Evolutionary conservation across 2,113 vertebrate species (phyloP), one percentile per base, ranked within the genome.

Genomic region (Puntigrus tetrazona): DNA sequence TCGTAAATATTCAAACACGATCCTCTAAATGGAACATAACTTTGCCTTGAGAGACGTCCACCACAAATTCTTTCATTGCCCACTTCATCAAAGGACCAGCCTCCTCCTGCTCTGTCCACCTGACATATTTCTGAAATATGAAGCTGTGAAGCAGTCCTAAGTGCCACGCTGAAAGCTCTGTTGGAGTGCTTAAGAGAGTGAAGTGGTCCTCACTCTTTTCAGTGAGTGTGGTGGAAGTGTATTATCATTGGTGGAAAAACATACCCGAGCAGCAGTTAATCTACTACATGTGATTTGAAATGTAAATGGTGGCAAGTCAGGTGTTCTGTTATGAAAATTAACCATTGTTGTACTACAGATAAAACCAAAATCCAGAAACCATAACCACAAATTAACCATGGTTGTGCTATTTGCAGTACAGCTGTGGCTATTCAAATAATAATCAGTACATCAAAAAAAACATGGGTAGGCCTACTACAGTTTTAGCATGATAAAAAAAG

Each of bases 91-190:
- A 43, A 14, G 25, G 31, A 11, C 14, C 27, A 65, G 16, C n/a
- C 27, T 73, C 31, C 61, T 79, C 34, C 65, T 59, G 34, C 41
- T 52, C 31, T 8, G 34, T 34, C 59, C 74, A 85, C 29, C 63
- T 76, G 75, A 70, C 81, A 83, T 61, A 76, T 78, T 70, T 86
- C 47, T 83, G 74, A 86, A 86, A 78, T 86, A 83, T 78, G 81
- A 83, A 78, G 47, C 81, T 83, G 73, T 11, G 73, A 85, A 85
- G 84, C 80, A 59, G 36, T 31, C 36, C 63, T 86, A 79, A 86
- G 85, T 83, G 82, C 47, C 75, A 67, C 7, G 20, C 22, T 59
- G 63, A 61, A 82, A 83, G 73, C 61, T 67, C 36, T n/a, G 81
- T 20, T 27, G 22, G 75, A 47, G 81, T 57, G 55, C 63, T 70